Percentiles rank a stretch among this genome's conserved stretches.
phyloP scores from a whole-genome alignment of 2,113 vertebrate species.

The Ctenomys sociabilis region DNA sequence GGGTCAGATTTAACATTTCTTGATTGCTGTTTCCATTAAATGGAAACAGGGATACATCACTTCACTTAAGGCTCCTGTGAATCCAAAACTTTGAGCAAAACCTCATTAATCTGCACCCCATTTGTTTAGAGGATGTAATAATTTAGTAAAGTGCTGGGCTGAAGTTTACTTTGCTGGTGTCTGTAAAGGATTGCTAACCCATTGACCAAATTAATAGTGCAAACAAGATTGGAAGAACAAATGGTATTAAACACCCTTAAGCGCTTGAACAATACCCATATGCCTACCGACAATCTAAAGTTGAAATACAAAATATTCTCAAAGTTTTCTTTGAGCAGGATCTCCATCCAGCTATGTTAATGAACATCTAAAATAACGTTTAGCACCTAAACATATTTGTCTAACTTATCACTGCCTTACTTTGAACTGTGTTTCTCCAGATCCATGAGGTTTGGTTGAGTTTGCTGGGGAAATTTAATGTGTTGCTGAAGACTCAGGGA shows the following conservation, averaged over 20 bases:
- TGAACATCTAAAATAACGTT: background rate
- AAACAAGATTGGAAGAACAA: conserved; percentile 70
- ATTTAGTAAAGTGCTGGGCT: conserved; percentile 65
- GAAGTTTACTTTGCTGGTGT: conserved; percentile 65
- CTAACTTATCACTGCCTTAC: background rate
- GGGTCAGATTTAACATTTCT: conserved; percentile 51
- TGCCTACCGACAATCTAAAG: conserved; percentile 36
- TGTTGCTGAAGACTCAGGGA: background rate
- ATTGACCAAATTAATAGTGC: conserved; percentile 75
- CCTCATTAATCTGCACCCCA: conserved; percentile 73
- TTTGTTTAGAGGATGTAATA: conserved; percentile 70
- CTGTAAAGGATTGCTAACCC: conserved; percentile 65
- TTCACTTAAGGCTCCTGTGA: conserved; percentile 67
- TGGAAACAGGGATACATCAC: conserved; percentile 23
- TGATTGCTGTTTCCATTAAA: conserved; percentile 60
- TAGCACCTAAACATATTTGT: background rate
- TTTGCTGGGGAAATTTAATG: background rate
- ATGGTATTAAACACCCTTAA: conserved; percentile 42
- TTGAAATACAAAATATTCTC: background rate
- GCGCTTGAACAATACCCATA: conserved; percentile 3
- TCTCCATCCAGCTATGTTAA: background rate
- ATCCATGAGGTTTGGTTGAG: background rate
- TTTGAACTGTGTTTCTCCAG: background rate
- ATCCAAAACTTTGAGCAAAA: conserved; percentile 55
- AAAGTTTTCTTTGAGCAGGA: background rate